Percentiles rank a stretch among this genome's conserved stretches.
phyloP scores from a whole-genome alignment of 2,113 vertebrate genomes.

The Cromileptes altivelis region DNA sequence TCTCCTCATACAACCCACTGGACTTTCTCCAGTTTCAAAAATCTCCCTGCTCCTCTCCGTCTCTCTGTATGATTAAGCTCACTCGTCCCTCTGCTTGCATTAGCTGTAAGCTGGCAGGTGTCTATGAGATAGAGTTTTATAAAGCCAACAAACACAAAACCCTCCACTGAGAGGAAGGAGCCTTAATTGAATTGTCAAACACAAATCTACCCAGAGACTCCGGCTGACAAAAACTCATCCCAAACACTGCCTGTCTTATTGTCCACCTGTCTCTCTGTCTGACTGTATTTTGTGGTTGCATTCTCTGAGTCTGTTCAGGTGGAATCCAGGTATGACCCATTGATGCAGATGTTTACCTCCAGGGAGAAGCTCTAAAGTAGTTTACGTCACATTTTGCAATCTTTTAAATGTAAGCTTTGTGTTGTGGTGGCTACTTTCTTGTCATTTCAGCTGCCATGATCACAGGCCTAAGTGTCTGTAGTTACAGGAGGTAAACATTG shows the following conservation, averaged over 20 bases:
- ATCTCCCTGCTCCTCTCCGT: conserved; percentile 14
- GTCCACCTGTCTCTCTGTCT: conserved; percentile 1
- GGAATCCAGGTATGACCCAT: background rate
- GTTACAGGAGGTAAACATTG: background rate
- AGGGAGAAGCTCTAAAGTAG: background rate
- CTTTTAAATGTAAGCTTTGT: background rate
- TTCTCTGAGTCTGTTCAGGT: background rate
- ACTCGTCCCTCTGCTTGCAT: conserved; percentile 49
- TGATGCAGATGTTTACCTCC: conserved; percentile 7
- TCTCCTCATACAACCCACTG: conserved; percentile 61
- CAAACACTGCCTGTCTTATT: conserved; percentile 25
- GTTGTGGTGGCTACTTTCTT: background rate
- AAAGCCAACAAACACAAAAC: conserved; percentile 65
- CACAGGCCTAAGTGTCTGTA: background rate
- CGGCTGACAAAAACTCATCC: conserved; percentile 42
- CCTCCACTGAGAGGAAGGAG: conserved; percentile 59
- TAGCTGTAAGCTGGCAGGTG: conserved; percentile 71
- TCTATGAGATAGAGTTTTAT: conserved; percentile 73
- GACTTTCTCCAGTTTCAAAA: conserved; percentile 57
- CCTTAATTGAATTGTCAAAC: conserved; percentile 77
- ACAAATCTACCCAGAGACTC: conserved; percentile 62
- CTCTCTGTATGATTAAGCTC: conserved; percentile 52
- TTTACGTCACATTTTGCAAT: background rate
- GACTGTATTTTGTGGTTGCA: background rate
- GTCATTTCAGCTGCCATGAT: background rate